phyloP scores from a whole-genome alignment of 2,888 invertebrate species.

The Apamea sordens region DNA sequence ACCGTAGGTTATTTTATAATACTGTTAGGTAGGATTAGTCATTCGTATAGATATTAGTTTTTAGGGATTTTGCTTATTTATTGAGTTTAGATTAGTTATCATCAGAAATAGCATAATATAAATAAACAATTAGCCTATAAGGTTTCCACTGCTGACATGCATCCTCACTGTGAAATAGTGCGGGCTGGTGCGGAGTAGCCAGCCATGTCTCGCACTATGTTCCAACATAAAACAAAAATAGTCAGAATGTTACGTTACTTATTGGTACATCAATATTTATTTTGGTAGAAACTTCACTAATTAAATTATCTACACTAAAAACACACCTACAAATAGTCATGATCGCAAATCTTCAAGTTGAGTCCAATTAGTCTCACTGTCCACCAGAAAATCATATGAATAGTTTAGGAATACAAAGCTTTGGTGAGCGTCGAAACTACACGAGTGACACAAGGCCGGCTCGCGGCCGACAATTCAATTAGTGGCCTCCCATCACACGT shows the following conservation, averaged over 20 bases:
- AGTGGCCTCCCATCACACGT: constrained; percentile 63
- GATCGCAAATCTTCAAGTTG: background rate
- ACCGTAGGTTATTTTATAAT: too few relatives aligned
- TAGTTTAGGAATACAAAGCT: constrained; percentile 30
- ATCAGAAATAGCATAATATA: too few relatives aligned
- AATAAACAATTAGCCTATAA: background rate
- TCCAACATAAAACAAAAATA: background rate
- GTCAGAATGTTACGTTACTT: background rate
- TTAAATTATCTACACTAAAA: background rate
- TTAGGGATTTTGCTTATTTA: too few relatives aligned
- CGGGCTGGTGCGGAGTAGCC: background rate
- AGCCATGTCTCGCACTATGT: background rate
- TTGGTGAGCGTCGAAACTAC: constrained; percentile 33
- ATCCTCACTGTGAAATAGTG: background rate
- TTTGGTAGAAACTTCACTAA: background rate
- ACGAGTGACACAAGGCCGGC: constrained; percentile 33
- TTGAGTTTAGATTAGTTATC: too few relatives aligned
- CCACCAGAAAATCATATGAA: constrained; percentile 23
- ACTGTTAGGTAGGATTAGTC: too few relatives aligned
- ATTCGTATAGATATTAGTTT: too few relatives aligned
- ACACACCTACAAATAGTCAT: background rate
- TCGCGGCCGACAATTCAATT: constrained; percentile 71
- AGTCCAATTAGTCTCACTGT: background rate
- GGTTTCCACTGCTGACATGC: background rate
- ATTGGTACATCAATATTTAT: background rate